phyloP scores from a whole-genome alignment of 2,797 vertebrate genomes.

The Huso huso region DNA sequence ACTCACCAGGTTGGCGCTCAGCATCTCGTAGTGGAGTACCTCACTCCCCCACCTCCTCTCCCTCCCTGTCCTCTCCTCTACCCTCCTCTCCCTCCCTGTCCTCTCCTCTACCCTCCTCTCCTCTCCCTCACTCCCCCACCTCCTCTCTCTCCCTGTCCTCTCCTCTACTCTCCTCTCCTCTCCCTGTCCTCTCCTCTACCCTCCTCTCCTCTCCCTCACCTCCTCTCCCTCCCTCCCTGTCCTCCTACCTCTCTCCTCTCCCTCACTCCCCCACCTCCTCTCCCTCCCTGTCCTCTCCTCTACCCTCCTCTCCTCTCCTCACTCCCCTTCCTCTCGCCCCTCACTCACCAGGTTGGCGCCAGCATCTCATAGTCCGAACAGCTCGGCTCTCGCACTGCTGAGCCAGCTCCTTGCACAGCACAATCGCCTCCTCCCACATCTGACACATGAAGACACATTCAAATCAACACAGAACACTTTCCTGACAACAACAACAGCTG shows the following conservation, averaged over 20 bases:
- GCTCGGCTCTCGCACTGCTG: constrained; percentile 40
- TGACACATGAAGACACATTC: too few species aligned
- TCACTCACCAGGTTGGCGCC: constrained; percentile 36
- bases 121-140: neutral
- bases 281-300: neutral
- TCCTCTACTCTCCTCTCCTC: neutral
- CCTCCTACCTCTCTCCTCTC: too few species aligned
- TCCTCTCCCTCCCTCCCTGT: too few species aligned
- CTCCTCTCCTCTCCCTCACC: neutral
- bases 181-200: too few species aligned
- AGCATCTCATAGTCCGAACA: constrained; percentile 41
- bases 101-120: neutral
- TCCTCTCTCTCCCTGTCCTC: too few species aligned
- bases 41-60: too few species aligned
- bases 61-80: neutral
- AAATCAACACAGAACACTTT: too few species aligned
- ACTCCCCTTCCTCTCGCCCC: neutral
- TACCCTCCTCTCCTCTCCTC: too few species aligned
- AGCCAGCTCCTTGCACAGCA: constrained; percentile 42
- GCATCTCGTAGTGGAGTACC: constrained; percentile 37
- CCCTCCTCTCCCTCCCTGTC: neutral
- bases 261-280: too few species aligned
- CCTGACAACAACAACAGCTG: too few species aligned
- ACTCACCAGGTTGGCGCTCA: constrained; percentile 41
- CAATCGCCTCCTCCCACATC: too few species aligned